Conservation (phyloP, 2,113 vertebrate species). For the Piprites chloris region DNA sequence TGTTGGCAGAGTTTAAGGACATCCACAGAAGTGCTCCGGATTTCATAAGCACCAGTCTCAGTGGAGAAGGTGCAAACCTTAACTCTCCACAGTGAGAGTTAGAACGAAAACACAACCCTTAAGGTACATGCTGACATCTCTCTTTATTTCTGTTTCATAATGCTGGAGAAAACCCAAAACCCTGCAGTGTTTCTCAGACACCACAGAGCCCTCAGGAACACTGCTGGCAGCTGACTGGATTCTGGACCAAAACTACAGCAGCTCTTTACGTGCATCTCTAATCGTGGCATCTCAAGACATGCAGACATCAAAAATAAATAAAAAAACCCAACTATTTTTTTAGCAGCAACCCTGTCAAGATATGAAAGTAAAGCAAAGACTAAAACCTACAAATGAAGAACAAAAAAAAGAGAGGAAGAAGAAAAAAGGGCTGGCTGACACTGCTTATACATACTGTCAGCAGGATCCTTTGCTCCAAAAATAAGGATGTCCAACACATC, state of each 20-base stretch:
- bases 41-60: background rate
- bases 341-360: background rate
- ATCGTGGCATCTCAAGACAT: background rate
- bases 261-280: background rate
- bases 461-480: constrained; percentile 27
- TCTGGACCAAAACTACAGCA: constrained; percentile 1
- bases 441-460: constrained; percentile 21
- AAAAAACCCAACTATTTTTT: background rate
- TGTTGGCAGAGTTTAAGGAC: background rate
- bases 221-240: background rate
- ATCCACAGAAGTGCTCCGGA: background rate
- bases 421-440: constrained; percentile 20
- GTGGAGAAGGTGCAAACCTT: background rate
- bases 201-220: constrained; percentile 7
- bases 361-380: constrained; percentile 1
- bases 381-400: background rate
- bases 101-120: background rate
- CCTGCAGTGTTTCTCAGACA: constrained; percentile 2
- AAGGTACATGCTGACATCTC: background rate
- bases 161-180: constrained; percentile 7
- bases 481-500: background rate
- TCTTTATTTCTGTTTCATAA: constrained; percentile 6
- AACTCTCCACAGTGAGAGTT: background rate
- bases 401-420: background rate
- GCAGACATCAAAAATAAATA: background rate